Percentiles rank a stretch among this genome's conserved stretches.
These are phyloP conservation scores for Cebus imitator DNA, from an alignment of 2,113 vertebrate genomes.

Conservation along the genomic window DNA sequence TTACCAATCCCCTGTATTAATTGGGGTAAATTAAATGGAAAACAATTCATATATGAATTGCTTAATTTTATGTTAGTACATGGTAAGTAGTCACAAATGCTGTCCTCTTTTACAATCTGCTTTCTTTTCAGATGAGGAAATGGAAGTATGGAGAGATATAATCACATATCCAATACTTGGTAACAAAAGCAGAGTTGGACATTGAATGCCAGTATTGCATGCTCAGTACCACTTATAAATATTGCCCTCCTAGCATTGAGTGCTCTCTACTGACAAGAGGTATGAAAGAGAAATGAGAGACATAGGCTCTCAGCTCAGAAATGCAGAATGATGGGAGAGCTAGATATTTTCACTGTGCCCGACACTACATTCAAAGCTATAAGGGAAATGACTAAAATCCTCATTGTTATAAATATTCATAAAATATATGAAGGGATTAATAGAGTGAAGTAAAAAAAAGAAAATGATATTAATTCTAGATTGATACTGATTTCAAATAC, in stretches of 20 bases:
- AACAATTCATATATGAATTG: not conserved
- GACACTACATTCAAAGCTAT: not conserved
- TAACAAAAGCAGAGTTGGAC: not conserved
- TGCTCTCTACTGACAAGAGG: not conserved
- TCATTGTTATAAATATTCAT: not conserved
- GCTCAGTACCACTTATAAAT: not conserved
- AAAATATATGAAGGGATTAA: not conserved
- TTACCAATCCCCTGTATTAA: not conserved
- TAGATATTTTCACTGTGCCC: not conserved
- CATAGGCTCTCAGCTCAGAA: not conserved
- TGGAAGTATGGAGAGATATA: not conserved
- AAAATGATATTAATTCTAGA: not conserved
- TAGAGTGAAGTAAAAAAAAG: not conserved
- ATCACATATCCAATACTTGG: not conserved
- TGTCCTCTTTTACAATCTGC: not conserved
- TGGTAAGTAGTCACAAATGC: not conserved
- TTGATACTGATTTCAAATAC: not conserved
- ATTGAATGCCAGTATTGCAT: not conserved
- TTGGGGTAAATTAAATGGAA: not conserved
- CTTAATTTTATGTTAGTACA: not conserved
- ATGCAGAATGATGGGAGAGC: not conserved
- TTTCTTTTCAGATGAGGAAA: not conserved
- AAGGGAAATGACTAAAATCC: not conserved
- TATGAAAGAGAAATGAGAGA: not conserved
- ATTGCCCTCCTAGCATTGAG: not conserved